phyloP scores from a whole-genome alignment of 1,140 invertebrate species.

The Heliothis virescens region DNA sequence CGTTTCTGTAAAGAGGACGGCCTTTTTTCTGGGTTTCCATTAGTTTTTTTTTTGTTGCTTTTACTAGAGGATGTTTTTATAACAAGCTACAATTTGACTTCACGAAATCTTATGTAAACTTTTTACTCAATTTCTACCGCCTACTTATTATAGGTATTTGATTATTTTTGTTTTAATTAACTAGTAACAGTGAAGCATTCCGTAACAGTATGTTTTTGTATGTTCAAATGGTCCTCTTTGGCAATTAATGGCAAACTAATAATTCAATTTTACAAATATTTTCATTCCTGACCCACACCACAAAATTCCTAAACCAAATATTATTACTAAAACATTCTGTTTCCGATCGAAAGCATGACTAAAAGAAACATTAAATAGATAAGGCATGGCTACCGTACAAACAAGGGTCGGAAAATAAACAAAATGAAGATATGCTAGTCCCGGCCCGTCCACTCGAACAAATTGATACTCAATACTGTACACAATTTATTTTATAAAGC shows the following conservation, averaged over 20 bases:
- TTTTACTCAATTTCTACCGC: background rate
- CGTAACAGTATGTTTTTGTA: no score
- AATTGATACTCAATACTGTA: background rate
- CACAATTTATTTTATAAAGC: background rate
- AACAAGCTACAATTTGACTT: background rate
- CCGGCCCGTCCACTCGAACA: conserved; percentile 10
- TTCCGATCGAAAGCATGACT: background rate
- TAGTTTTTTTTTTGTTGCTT: conserved; percentile 1
- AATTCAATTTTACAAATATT: no score
- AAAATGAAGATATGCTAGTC: background rate
- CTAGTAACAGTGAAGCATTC: no score
- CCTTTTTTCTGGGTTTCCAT: background rate
- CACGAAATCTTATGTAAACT: background rate
- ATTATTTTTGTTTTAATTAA: no score
- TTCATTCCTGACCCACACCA: no score
- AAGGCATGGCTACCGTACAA: conserved; percentile 28
- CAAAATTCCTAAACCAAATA: no score
- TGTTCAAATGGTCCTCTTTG: no score
- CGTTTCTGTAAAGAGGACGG: background rate
- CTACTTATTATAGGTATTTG: no score
- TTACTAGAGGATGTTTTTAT: background rate
- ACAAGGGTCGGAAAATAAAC: conserved; percentile 26
- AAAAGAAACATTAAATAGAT: conserved; percentile 31
- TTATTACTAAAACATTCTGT: background rate
- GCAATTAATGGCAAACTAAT: no score